Evolutionary conservation across 2,888 invertebrate genomes (phyloP), one percentile per base, ranked within the genome.

Genomic region (Autographa gamma): DNA sequence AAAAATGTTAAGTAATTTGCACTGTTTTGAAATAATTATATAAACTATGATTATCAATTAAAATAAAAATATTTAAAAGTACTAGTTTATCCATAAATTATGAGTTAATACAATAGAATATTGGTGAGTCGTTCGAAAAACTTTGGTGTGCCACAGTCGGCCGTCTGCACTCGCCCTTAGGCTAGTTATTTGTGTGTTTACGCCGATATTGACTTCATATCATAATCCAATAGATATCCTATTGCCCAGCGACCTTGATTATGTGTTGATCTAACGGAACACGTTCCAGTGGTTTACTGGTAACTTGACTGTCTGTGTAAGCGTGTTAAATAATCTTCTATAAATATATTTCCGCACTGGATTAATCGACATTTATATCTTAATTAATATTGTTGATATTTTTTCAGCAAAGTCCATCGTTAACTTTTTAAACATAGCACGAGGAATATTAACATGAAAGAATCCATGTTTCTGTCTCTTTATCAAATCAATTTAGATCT

Each of bases 161-260:
- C 25, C 19, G 54, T 56, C 54, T 56, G 54, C 1, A 8, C 9
- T 18, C 9, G 54, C 18, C 0, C 13, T 78, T 71, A 64, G 68
- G 18, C 43, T 70, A 70, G 62, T 63, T 72, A 61, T 70, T 68
- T 75, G 66, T 62, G 52, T 71, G 60, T 67, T 70, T 66, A 56
- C 77, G 67, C 63, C 38, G 60, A 72, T 77, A 80, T 78, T 77
- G 77, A 77, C 80, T 72, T 72, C 52, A 52, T 66, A 69, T 19
- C 68, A 43, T 77, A 80, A 80, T 70, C 74, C 70, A 83, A 81
- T 83, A 76, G 78, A 81, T 70, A 83, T 83, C 71, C 60, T 71
- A 80, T 78, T 69, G 75, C 68, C 4, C 38, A 34, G 18, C 16
- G 63, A 69, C 70, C 77, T 71, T 69, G 41, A 31, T 32, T 65